Percentiles rank a stretch among this genome's conserved stretches.
These are phyloP conservation scores for Orbicella faveolata DNA, from an alignment of 64 coral and sea anemone species.

Conservation along the genomic window DNA sequence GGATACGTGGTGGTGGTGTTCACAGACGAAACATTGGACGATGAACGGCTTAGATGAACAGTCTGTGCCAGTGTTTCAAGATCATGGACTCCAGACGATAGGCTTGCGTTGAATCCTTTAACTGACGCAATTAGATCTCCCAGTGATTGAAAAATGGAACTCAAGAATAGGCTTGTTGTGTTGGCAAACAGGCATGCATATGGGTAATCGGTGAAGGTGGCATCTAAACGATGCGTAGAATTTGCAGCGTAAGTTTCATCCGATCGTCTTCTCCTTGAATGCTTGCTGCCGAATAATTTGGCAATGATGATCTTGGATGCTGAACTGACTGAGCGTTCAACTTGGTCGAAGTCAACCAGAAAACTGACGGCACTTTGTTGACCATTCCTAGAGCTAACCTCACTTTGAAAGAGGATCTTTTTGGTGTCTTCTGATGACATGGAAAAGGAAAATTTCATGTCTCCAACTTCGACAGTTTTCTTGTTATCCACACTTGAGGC, in stretches of 20 bases:
- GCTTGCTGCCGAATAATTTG: not conserved
- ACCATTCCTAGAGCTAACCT: not conserved
- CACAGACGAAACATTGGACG: not conserved
- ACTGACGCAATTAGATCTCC: not conserved
- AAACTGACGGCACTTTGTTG: not conserved
- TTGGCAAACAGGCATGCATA: constrained; percentile 25
- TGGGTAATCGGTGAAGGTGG: not conserved
- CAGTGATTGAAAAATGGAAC: not conserved
- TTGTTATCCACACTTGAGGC: not conserved
- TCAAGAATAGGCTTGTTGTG: not conserved
- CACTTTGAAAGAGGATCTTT: not conserved
- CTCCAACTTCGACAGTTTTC: not conserved
- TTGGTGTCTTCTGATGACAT: not conserved
- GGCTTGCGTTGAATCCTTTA: not conserved
- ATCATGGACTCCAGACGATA: not conserved
- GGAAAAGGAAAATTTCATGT: not conserved
- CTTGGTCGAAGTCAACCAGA: constrained; percentile 18
- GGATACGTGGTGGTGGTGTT: not conserved
- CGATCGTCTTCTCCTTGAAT: not conserved
- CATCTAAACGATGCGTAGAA: not conserved
- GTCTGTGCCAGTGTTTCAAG: not conserved
- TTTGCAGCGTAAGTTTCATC: not conserved
- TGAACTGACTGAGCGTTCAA: constrained; percentile 6
- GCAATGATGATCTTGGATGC: not conserved
- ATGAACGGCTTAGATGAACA: not conserved